phyloP scores from a whole-genome alignment of 2,888 invertebrate species.

The Watsonalla binaria region DNA sequence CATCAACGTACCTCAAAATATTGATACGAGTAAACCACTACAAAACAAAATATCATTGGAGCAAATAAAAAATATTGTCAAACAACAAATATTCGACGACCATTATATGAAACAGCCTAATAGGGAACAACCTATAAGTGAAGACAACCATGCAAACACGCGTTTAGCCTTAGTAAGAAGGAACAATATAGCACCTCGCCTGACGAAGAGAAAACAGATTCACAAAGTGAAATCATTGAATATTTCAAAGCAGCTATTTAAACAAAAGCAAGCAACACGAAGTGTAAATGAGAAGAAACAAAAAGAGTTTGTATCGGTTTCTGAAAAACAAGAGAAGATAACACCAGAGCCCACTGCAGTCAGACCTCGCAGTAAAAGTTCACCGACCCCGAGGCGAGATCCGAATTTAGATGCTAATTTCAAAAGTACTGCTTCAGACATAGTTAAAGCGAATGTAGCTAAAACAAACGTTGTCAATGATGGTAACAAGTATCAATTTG shows the following conservation, averaged over 20 bases:
- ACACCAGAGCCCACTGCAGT: slow-evolving; percentile 10
- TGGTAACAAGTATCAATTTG: not conserved
- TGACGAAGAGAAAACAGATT: slow-evolving; percentile 35
- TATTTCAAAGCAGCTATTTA: slow-evolving; percentile 41
- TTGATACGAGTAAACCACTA: slow-evolving; percentile 27
- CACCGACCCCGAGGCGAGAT: slow-evolving; percentile 33
- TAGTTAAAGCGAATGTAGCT: slow-evolving; percentile 8
- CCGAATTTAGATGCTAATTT: slow-evolving; percentile 10
- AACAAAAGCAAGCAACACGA: not conserved
- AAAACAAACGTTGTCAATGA: slow-evolving; percentile 2
- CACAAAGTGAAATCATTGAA: slow-evolving; percentile 70
- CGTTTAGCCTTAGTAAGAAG: slow-evolving; percentile 1
- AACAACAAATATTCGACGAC: slow-evolving; percentile 41
- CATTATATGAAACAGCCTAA: no score
- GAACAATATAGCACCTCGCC: slow-evolving; percentile 16
- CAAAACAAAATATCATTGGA: slow-evolving; percentile 56
- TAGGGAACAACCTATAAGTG: slow-evolving; percentile 10
- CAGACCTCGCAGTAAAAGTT: slow-evolving; percentile 37
- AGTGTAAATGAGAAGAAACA: not conserved
- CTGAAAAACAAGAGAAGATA: slow-evolving; percentile 29
- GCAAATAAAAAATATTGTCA: slow-evolving; percentile 53
- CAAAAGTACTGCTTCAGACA: slow-evolving; percentile 16
- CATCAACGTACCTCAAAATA: slow-evolving; percentile 55
- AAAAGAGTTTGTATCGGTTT: slow-evolving; percentile 20
- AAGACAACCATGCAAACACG: not conserved